Evolutionary conservation across 1,140 invertebrate species (phyloP).

Genomic region (Pachypeltis micranthus): DNA sequence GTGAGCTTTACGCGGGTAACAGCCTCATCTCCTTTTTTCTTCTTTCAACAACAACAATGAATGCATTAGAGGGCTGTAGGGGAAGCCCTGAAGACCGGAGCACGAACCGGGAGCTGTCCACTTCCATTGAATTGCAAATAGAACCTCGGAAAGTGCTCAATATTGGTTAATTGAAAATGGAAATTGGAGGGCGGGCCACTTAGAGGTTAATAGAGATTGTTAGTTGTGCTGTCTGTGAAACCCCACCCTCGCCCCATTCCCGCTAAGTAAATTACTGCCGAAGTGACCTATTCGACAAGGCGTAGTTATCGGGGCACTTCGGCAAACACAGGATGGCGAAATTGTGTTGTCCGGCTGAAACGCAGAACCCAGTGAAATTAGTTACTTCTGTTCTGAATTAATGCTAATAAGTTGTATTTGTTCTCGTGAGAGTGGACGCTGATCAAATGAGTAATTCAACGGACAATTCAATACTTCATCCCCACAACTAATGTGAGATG

Average conservation of each 20-base stretch:
- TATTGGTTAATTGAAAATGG: slow-evolving; percentile 17
- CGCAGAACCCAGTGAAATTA: no score
- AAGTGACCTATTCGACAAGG: slow-evolving; percentile 11
- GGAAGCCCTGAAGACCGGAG: neutral
- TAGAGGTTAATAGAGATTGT: slow-evolving; percentile 17
- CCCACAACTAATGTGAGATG: no score
- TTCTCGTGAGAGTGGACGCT: no score
- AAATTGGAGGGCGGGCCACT: slow-evolving; percentile 8
- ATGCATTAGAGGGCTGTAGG: neutral
- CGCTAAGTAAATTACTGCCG: slow-evolving; percentile 7
- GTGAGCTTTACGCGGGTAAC: no score
- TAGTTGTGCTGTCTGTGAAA: neutral
- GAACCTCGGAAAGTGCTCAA: slow-evolving; percentile 9
- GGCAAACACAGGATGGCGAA: no score
- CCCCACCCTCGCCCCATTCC: neutral
- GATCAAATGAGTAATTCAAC: no score
- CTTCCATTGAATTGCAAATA: slow-evolving; percentile 14
- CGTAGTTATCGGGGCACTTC: no score
- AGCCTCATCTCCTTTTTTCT: no score
- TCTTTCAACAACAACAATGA: neutral
- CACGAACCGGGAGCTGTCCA: neutral
- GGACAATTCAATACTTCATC: no score
- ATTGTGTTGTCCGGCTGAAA: no score
- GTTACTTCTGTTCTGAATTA: no score
- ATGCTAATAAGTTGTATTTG: no score